Evolutionary conservation across 1,140 invertebrate genomes (phyloP).

Genomic region (Hylyphantes graminicola): DNA sequence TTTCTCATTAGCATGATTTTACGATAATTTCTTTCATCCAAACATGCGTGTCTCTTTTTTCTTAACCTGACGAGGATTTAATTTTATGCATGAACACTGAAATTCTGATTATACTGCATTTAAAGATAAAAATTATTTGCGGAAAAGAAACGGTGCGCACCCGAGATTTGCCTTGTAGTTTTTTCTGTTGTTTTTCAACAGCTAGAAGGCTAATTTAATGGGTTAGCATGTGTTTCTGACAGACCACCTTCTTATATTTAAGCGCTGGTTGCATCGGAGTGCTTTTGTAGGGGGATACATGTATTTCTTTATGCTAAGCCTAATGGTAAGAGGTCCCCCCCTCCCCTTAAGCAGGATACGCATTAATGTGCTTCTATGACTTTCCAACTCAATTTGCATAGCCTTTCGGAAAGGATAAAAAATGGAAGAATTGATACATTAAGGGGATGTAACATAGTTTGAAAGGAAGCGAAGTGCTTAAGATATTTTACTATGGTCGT

Average conservation of each 20-base stretch:
- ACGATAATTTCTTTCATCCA: conserved; percentile 52
- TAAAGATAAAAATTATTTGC: conserved; percentile 48
- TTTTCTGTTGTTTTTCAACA: conserved; percentile 17
- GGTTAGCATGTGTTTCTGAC: conserved; percentile 45
- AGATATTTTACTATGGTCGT: too few relatives aligned
- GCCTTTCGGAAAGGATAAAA: neutral
- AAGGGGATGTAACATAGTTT: neutral
- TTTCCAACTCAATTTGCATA: conserved; percentile 18
- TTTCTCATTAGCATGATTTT: conserved; percentile 54
- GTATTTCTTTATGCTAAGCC: conserved; percentile 21
- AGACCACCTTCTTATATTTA: conserved; percentile 33
- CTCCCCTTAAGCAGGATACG: conserved; percentile 22
- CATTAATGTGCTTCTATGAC: conserved; percentile 20
- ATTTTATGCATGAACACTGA: conserved; percentile 40
- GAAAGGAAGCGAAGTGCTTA: neutral
- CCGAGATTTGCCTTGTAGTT: conserved; percentile 27
- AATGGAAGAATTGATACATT: conserved; percentile 18
- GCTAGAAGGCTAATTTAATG: conserved; percentile 37
- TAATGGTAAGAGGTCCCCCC: conserved; percentile 9
- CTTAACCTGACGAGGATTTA: conserved; percentile 17
- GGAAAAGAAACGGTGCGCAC: conserved; percentile 29
- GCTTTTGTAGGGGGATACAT: conserved; percentile 10
- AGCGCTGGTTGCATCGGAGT: conserved; percentile 1
- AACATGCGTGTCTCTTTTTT: conserved; percentile 37
- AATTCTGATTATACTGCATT: conserved; percentile 45